Conservation (phyloP, 1,140 invertebrate species). For the Lepidurus packardi region DNA sequence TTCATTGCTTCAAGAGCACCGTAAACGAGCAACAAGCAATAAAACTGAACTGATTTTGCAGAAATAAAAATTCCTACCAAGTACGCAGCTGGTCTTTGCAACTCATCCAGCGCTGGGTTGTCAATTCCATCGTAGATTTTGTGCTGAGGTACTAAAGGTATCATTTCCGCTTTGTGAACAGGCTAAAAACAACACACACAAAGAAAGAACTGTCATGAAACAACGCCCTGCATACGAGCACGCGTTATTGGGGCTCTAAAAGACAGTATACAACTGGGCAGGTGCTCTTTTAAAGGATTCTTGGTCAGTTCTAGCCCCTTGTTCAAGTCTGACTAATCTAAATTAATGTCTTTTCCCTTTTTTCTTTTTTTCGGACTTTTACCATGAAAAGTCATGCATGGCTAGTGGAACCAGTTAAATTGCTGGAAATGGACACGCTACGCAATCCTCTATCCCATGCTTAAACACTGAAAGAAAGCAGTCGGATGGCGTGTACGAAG, state of each 20-base stretch:
- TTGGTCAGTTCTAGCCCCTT: background rate
- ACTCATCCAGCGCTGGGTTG: slow-evolving; percentile 26
- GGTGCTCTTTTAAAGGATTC: background rate
- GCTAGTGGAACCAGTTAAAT: background rate
- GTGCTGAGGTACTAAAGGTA: background rate
- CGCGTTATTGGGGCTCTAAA: background rate
- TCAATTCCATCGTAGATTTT: background rate
- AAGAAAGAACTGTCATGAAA: background rate
- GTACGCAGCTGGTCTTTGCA: slow-evolving; percentile 32
- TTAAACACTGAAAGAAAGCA: background rate
- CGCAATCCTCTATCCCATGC: background rate
- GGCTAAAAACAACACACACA: background rate
- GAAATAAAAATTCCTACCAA: slow-evolving; percentile 25
- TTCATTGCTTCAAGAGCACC: background rate
- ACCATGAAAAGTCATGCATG: background rate
- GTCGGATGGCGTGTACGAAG: background rate
- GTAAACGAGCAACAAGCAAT: background rate
- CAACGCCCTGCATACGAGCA: background rate
- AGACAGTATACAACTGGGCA: background rate
- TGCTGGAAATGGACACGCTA: background rate
- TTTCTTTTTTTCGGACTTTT: background rate
- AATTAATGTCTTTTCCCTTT: background rate
- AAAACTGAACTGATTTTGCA: background rate
- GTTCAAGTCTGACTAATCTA: background rate
- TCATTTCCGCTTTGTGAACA: slow-evolving; percentile 9